A percentile compares a stretch with the other conserved stretches of the same genome.
Conservation (phyloP, 2,113 vertebrate genomes). For the Proteles cristata region DNA sequence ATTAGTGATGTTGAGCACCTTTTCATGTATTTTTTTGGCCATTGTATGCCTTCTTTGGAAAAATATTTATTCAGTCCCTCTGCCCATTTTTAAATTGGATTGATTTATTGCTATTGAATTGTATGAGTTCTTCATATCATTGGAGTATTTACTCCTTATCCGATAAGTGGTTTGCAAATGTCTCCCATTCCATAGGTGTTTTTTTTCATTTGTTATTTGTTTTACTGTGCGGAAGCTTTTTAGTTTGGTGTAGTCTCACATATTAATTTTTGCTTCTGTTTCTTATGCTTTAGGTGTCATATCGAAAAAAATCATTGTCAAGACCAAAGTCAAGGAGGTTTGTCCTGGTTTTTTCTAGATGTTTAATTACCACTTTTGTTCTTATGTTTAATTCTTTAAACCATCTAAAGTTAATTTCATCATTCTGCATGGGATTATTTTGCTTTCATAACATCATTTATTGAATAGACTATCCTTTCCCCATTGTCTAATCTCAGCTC, state of each 20-base stretch:
- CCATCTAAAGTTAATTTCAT: not conserved
- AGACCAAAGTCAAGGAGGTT: not conserved
- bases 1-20: not conserved
- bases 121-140: not conserved
- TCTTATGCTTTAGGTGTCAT: not conserved
- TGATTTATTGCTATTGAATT: not conserved
- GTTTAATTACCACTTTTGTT: not conserved
- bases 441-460: not conserved
- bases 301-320: not conserved
- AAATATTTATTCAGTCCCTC: not conserved
- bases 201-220: not conserved
- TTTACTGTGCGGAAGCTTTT: not conserved
- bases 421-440: not conserved
- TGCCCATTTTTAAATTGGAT: not conserved
- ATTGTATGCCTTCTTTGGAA: not conserved
- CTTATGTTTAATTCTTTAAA: not conserved
- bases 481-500: not conserved
- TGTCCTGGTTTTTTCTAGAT: not conserved
- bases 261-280: not conserved
- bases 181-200: not conserved
- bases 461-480: not conserved
- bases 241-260: not conserved
- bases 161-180: not conserved
- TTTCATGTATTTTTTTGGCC: not conserved
- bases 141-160: not conserved